Evolutionary conservation across 1,140 invertebrate genomes (phyloP).

Genomic region (Drosophila yakuba): DNA sequence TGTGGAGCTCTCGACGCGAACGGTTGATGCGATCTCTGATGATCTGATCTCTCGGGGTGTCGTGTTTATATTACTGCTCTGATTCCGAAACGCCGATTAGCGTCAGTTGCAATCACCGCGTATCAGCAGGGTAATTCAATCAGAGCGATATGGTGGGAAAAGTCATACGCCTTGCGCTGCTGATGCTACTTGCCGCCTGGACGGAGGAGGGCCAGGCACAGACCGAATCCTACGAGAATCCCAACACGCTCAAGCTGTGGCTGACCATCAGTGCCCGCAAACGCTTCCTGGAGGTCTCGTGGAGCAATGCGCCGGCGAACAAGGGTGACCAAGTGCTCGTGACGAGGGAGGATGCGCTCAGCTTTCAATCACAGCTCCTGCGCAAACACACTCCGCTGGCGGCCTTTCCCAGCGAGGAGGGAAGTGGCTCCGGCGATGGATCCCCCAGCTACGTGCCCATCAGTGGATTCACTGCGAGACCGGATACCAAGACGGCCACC

Average conservation of each 20-base stretch:
- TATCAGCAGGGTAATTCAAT: constrained; percentile 66
- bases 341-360: constrained; percentile 59
- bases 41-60: constrained; percentile 25
- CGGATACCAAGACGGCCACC: not conserved
- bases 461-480: constrained; percentile 48
- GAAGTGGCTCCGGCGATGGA: constrained; percentile 50
- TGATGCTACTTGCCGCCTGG: not conserved
- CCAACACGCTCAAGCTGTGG: constrained; percentile 55
- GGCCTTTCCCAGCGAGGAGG: constrained; percentile 44
- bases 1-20: constrained; percentile 13
- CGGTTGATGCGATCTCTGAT: constrained; percentile 14
- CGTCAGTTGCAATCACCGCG: constrained; percentile 45
- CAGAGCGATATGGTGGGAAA: constrained; percentile 31
- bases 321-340: constrained; percentile 64
- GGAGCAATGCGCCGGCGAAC: constrained; percentile 69
- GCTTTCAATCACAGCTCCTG: constrained; percentile 53
- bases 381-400: constrained; percentile 62
- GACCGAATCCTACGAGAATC: constrained; percentile 6
- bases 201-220: constrained; percentile 6
- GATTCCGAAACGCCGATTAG: constrained; percentile 59
- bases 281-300: constrained; percentile 76
- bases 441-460: constrained; percentile 52
- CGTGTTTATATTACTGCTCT: constrained; percentile 25
- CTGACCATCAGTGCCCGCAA: constrained; percentile 79
- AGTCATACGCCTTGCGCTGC: constrained; percentile 35